Evolutionary conservation across 1,140 invertebrate species (phyloP).

Genomic region (Popillia japonica): DNA sequence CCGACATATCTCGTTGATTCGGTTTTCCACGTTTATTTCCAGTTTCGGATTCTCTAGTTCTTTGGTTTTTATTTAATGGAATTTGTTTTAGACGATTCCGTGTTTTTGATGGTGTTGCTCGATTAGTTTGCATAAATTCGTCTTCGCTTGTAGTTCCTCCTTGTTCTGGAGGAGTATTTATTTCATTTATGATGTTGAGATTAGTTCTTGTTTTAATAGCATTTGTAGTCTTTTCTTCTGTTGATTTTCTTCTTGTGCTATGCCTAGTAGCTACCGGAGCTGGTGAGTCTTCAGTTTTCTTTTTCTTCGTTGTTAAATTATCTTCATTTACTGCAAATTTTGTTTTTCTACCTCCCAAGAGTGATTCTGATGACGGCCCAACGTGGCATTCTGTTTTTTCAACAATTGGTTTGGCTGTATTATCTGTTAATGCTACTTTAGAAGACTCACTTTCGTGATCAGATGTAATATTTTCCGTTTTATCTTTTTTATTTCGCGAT

Average conservation of each 20-base stretch:
- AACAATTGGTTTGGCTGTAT: neutral
- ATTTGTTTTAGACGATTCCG: neutral
- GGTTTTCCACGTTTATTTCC: neutral
- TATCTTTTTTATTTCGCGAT: neutral
- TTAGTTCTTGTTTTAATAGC: neutral
- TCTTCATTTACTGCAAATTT: neutral
- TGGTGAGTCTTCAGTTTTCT: neutral
- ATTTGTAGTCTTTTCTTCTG: neutral
- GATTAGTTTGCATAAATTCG: neutral
- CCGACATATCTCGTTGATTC: neutral
- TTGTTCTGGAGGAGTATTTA: neutral
- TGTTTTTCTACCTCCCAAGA: neutral
- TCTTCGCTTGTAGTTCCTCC: neutral
- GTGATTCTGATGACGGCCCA: neutral
- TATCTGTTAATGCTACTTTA: neutral
- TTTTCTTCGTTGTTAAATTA: neutral
- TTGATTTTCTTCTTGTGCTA: neutral
- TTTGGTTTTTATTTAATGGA: neutral
- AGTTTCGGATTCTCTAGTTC: neutral
- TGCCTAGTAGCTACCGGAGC: neutral
- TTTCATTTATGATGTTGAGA: neutral
- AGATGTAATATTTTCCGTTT: neutral
- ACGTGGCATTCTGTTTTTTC: neutral
- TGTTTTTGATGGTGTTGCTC: neutral
- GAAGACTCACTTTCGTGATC: neutral